Percentiles rank a stretch among this genome's conserved stretches.
phyloP scores from a whole-genome alignment of 2,888 invertebrate genomes.

The Lycophotia porphyrea region DNA sequence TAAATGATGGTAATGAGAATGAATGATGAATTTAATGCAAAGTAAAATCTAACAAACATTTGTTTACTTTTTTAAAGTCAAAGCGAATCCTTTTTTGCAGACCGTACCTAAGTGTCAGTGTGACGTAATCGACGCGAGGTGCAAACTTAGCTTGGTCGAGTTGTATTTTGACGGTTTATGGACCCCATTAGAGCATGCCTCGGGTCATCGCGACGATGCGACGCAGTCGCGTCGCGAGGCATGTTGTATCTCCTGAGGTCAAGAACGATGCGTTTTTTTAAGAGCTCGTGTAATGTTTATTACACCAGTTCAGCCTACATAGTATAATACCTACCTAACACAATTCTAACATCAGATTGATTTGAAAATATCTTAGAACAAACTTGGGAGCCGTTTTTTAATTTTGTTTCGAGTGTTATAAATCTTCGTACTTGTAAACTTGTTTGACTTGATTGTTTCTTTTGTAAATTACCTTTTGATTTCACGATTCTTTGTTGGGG shows the following conservation, averaged over 20 bases:
- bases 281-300: not conserved
- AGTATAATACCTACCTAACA: not conserved
- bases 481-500: constrained; percentile 23
- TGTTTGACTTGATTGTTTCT: constrained; percentile 39
- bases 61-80: too few relatives aligned
- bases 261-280: not conserved
- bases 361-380: constrained; percentile 27
- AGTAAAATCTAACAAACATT: too few relatives aligned
- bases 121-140: too few relatives aligned
- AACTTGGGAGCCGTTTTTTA: constrained; percentile 21
- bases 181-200: not conserved
- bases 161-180: not conserved
- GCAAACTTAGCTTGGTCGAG: too few relatives aligned
- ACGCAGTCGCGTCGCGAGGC: not conserved
- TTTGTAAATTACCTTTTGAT: constrained; percentile 56
- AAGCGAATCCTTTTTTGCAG: too few relatives aligned
- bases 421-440: constrained; percentile 62
- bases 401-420: constrained; percentile 65
- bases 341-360: constrained; percentile 15
- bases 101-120: too few relatives aligned
- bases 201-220: not conserved
- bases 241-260: not conserved
- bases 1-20: too few relatives aligned
- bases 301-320: not conserved
- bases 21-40: too few relatives aligned